Evolutionary conservation across 2,797 vertebrate genomes (phyloP), one percentile per base, ranked within the genome.

Genomic region (Microtus obscurus): DNA sequence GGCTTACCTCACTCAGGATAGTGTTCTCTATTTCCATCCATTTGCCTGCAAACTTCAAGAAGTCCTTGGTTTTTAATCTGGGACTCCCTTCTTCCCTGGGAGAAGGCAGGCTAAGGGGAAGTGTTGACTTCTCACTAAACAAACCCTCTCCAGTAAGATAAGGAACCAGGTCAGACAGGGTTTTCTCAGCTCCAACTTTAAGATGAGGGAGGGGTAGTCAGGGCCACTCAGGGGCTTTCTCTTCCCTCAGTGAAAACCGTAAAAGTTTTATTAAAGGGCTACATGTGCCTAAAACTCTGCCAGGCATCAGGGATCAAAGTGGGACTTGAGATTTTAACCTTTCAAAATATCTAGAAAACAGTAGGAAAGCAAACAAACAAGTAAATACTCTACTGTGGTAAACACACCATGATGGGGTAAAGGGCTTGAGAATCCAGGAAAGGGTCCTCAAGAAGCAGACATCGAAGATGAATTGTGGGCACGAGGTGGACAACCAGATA

Each of bases 41-140:
- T n/a, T n/a, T n/a, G n/a, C n/a, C n/a, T n/a, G n/a, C n/a, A n/a
- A n/a, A n/a, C n/a, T n/a, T n/a, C n/a, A n/a, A n/a, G n/a, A n/a
- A n/a, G n/a, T n/a, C n/a, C n/a, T n/a, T n/a, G 79, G 79, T 79
- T 93, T 94, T 17, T 96, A 86, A 98, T 98, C 98, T 98, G 89
- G 71, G 73, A 87, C 21, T 16, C 95, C 51, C 51, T 53, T 97
- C 93, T 97, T 91, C 94, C 89, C 96, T 94, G 95, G 96, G 95
- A 96, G 96, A 97, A 96, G 67, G 96, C 87, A 97, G 97, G 97
- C 98, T 97, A 97, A 98, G 29, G 69, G 96, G 94, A 97, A 98
- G 94, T 89, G 93, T 97, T 95, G 96, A 94, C 61, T 96, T 96
- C 65, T 91, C 91, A 25, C 12, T n/a, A 95, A 98, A 98, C 45